Evolutionary conservation across 2,797 vertebrate genomes (phyloP).

Genomic region (Chelmon rostratus): DNA sequence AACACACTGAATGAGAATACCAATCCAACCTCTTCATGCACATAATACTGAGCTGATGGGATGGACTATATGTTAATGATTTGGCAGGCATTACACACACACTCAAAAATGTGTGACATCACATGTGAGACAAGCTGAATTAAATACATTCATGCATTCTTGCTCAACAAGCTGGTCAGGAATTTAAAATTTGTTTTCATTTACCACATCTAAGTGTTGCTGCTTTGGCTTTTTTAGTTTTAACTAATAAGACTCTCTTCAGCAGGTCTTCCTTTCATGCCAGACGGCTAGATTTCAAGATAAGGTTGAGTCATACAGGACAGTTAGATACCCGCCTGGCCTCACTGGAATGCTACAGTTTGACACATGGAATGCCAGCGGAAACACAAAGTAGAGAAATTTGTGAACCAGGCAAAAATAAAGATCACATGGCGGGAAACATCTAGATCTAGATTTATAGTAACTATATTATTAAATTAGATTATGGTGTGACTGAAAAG

Average conservation of each 20-base stretch:
- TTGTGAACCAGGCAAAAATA: neutral
- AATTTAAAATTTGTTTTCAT: conserved; percentile 16
- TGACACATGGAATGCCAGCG: conserved; percentile 14
- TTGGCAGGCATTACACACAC: conserved; percentile 5
- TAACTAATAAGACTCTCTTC: neutral
- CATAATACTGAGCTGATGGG: conserved; percentile 31
- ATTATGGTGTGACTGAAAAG: neutral
- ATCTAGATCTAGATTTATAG: neutral
- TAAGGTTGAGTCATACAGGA: conserved; percentile 8
- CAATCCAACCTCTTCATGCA: conserved; percentile 20
- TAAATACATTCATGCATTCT: neutral
- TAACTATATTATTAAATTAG: neutral
- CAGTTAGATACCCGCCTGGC: conserved; percentile 16
- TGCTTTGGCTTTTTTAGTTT: too few species aligned
- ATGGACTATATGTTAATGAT: conserved; percentile 26
- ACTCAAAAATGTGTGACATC: conserved; percentile 40
- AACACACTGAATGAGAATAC: conserved; percentile 18
- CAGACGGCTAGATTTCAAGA: conserved; percentile 13
- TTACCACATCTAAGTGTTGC: neutral
- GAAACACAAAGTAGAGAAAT: conserved; percentile 12
- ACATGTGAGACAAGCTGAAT: conserved; percentile 17
- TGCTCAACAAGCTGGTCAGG: conserved; percentile 15
- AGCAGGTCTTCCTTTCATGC: neutral
- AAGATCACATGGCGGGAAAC: neutral
- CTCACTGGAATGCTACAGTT: conserved; percentile 25